Evolutionary conservation across 1,140 invertebrate genomes (phyloP), one percentile per base, ranked within the genome.

Genomic region (Maconellicoccus hirsutus): DNA sequence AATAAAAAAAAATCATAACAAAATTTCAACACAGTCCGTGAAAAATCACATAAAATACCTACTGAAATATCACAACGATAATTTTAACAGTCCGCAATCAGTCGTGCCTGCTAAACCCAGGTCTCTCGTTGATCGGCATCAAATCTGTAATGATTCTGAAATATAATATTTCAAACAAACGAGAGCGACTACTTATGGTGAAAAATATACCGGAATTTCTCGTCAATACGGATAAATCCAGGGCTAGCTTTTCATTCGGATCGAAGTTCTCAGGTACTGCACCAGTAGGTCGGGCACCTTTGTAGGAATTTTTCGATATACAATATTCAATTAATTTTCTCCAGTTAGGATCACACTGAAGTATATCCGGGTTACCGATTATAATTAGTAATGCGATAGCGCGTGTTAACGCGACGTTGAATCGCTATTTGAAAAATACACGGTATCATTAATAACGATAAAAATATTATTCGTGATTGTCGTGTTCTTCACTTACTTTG

Each of bases 341-440:
- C 89, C 90, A 92, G 75, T 83, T 81, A 0, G 73, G n/a, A 76
- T 91, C 85, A 70, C 79, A 74, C 1, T 76, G 75, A 0, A 93
- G 78, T 42, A 90, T 80, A 70, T 82, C 74, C 0, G 91, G 88
- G 81, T 93, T 89, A 26, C 93, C 93, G 73, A 95, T 81, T 52
- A 95, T 82, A 39, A 96, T 86, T 0, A 94, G 77, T 70, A 94
- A 80, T 1, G 85, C 82, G 78, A 90, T 87, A 0, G 92, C 89
- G 63, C 93, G 81, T 8, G 91, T 93, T 6, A 95, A 77, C 1
- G 90, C 84, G 0, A 95, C 93, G 81, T 95, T 96, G 74, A 93
- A 86, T 72, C 92, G 82, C 83, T 89, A 26, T 14, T n/a, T 3
- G 25, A 66, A 52, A 3, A 16, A 52, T 16, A 52, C n/a, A 52